phyloP scores from a whole-genome alignment of 2,888 invertebrate species.

The Coleophora flavipennella region DNA sequence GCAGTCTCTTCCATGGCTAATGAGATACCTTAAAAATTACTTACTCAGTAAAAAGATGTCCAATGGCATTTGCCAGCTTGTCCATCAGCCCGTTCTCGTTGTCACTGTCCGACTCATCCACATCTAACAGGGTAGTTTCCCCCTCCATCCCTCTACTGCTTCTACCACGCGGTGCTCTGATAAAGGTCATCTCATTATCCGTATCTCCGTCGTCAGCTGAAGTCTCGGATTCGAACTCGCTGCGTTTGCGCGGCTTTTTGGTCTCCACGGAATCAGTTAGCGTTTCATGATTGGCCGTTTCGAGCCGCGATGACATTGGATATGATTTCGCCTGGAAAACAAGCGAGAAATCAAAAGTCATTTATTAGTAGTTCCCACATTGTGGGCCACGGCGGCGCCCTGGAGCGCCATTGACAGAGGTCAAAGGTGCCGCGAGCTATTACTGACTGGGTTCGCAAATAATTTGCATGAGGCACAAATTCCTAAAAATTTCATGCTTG shows the following conservation, averaged over 20 bases:
- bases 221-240: constrained; percentile 62
- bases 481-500: too few species aligned
- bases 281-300: constrained; percentile 35
- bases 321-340: constrained; percentile 74
- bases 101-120: constrained; percentile 82
- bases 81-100: constrained; percentile 80
- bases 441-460: too few species aligned
- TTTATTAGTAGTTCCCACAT: too few species aligned
- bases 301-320: constrained; percentile 62
- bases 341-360: too few species aligned
- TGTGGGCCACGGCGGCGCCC: too few species aligned
- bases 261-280: constrained; percentile 25
- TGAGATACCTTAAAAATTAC: too few species aligned
- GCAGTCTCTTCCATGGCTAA: too few species aligned
- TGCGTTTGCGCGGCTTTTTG: background rate
- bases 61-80: constrained; percentile 80
- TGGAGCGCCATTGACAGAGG: too few species aligned
- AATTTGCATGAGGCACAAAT: too few species aligned
- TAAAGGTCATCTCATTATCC: constrained; percentile 74
- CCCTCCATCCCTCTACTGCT: constrained; percentile 29
- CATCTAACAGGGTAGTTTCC: constrained; percentile 47
- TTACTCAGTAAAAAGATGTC: constrained; percentile 84
- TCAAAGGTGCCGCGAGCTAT: too few species aligned
- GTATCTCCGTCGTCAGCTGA: constrained; percentile 74
- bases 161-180: constrained; percentile 51